These are phyloP conservation scores for Nannobrachium achirus DNA, from an alignment of 2,113 vertebrate genomes.

Conservation along the genomic window DNA sequence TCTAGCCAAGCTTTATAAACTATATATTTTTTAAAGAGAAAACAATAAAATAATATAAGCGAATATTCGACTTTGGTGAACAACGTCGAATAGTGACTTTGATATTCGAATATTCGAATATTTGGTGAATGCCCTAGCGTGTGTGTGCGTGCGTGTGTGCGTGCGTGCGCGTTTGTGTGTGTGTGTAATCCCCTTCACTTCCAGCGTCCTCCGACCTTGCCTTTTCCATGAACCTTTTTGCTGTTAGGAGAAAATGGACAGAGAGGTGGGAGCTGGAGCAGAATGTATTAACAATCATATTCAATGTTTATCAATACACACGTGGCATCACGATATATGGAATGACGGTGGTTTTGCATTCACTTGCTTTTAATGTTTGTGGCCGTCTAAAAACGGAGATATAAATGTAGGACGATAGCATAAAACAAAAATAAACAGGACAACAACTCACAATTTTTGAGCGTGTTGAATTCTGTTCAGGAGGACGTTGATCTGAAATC, in stretches of 20 bases:
- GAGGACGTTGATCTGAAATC: conserved; percentile 77
- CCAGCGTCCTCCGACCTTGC: conserved; percentile 77
- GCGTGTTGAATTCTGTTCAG: conserved; percentile 82
- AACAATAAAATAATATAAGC: no score
- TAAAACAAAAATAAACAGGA: not conserved
- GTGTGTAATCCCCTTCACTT: conserved; percentile 53
- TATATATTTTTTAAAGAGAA: no score
- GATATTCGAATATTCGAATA: no score
- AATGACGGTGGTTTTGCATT: no score
- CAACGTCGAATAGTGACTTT: no score
- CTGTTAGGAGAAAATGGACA: conserved; percentile 47
- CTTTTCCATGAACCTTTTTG: conserved; percentile 75
- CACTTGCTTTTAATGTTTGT: not conserved
- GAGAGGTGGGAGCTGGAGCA: conserved; percentile 9
- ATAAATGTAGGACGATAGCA: not conserved
- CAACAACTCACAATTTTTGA: conserved; percentile 82
- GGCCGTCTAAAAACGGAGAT: not conserved
- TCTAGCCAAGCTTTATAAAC: no score
- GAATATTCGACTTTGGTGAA: no score
- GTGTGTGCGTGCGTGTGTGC: not conserved
- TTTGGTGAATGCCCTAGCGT: no score
- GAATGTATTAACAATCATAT: not conserved
- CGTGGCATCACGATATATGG: no score
- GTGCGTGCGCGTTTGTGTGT: not conserved
- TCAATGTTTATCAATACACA: no score